Conservation (phyloP, 2,797 vertebrate species). For the Notamacropus eugenii region DNA sequence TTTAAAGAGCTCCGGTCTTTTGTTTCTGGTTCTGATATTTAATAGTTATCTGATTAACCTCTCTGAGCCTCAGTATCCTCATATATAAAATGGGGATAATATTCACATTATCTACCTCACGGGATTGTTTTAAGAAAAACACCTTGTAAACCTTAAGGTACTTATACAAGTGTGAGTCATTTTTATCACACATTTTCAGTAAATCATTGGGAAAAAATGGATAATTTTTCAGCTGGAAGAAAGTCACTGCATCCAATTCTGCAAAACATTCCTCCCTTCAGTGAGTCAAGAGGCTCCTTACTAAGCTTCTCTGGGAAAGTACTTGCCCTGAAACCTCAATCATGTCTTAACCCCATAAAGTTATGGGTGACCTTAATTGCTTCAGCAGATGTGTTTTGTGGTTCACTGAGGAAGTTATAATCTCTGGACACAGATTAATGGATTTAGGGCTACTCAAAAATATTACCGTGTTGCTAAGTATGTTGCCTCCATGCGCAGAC, state of each 20-base stretch:
- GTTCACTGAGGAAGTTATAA: constrained; percentile 42
- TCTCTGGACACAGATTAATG: constrained; percentile 56
- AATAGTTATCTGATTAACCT: not conserved
- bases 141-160: not conserved
- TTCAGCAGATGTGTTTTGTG: constrained; percentile 33
- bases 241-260: not conserved
- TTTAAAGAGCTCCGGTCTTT: not conserved
- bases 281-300: not conserved
- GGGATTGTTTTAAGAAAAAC: not conserved
- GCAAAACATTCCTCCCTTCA: not conserved
- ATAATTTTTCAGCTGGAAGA: not conserved
- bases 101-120: not conserved
- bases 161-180: not conserved
- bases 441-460: constrained; percentile 54
- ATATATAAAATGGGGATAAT: not conserved
- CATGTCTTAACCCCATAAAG: constrained; percentile 50
- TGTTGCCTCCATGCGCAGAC: constrained; percentile 36
- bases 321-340: constrained; percentile 50
- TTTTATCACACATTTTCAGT: constrained; percentile 19
- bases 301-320: constrained; percentile 51
- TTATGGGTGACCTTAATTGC: constrained; percentile 53
- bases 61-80: not conserved
- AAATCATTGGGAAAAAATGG: not conserved
- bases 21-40: not conserved
- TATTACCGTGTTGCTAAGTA: constrained; percentile 46